Percentiles rank a stretch among this genome's conserved stretches.
phyloP scores from a whole-genome alignment of 2,888 invertebrate genomes.

The Tipula vernalis region DNA sequence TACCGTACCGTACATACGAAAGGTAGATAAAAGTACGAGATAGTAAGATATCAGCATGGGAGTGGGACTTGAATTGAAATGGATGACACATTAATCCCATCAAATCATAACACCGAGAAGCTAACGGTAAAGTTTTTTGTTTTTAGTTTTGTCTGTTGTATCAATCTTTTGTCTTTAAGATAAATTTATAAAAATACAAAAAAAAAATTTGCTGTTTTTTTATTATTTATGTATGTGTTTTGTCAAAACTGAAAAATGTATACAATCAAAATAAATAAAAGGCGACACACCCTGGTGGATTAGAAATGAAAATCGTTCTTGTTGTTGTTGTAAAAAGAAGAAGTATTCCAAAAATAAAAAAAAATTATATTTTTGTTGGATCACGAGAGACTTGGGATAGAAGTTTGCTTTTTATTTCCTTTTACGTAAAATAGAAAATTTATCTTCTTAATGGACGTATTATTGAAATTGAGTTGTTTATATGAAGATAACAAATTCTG shows the following conservation, averaged over 20 bases:
- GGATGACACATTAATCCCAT: neutral
- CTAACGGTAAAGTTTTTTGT: neutral
- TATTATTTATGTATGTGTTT: neutral
- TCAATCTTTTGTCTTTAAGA: neutral
- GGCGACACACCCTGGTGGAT: neutral
- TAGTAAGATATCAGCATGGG: neutral
- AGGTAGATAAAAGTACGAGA: neutral
- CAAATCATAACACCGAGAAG: conserved; percentile 4
- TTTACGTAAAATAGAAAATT: neutral
- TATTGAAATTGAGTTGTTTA: conserved; percentile 4
- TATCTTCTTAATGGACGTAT: neutral
- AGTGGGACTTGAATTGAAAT: neutral
- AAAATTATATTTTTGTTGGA: neutral
- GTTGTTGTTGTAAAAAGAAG: neutral
- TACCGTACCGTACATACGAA: no score
- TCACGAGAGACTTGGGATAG: neutral
- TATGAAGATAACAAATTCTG: neutral
- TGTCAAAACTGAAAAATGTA: neutral
- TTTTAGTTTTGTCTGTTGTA: neutral
- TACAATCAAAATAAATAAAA: neutral
- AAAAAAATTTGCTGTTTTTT: neutral
- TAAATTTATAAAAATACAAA: neutral
- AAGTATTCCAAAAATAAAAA: neutral
- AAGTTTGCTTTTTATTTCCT: neutral
- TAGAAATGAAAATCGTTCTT: neutral